These are phyloP conservation scores for Hoplias malabaricus DNA, from an alignment of 2,113 vertebrate genomes.

Conservation along the genomic window DNA sequence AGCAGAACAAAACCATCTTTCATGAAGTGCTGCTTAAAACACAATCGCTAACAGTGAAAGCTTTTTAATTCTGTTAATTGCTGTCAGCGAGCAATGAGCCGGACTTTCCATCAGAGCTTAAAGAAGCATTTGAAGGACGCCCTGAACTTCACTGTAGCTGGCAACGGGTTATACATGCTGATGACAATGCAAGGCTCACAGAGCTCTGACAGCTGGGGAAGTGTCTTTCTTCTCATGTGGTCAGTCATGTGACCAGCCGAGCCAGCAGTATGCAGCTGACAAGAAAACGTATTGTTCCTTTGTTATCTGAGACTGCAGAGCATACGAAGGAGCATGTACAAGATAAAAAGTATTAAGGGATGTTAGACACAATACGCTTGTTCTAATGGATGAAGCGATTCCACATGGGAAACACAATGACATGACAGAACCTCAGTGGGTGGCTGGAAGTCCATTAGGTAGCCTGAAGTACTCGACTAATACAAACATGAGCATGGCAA, in stretches of 20 bases:
- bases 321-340: neutral
- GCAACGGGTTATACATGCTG: neutral
- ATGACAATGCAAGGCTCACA: neutral
- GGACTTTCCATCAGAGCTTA: slow-evolving; percentile 22
- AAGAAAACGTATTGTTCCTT: neutral
- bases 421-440: slow-evolving; percentile 13
- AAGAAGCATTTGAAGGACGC: neutral
- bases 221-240: neutral
- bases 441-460: neutral
- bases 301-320: neutral
- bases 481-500: neutral
- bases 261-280: neutral
- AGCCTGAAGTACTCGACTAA: neutral
- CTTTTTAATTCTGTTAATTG: slow-evolving; percentile 15
- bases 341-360: neutral
- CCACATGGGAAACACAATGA: slow-evolving; percentile 25
- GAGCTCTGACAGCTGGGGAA: neutral
- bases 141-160: neutral
- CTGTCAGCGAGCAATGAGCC: slow-evolving; percentile 17
- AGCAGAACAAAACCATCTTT: slow-evolving; percentile 54
- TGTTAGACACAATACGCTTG: neutral
- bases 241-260: slow-evolving; percentile 3
- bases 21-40: slow-evolving; percentile 27
- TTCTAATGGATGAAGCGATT: slow-evolving; percentile 10
- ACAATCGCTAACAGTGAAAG: slow-evolving; percentile 20